These are phyloP conservation scores for Staurois parvus DNA, from an alignment of 2,797 vertebrate genomes.

Conservation along the genomic window DNA sequence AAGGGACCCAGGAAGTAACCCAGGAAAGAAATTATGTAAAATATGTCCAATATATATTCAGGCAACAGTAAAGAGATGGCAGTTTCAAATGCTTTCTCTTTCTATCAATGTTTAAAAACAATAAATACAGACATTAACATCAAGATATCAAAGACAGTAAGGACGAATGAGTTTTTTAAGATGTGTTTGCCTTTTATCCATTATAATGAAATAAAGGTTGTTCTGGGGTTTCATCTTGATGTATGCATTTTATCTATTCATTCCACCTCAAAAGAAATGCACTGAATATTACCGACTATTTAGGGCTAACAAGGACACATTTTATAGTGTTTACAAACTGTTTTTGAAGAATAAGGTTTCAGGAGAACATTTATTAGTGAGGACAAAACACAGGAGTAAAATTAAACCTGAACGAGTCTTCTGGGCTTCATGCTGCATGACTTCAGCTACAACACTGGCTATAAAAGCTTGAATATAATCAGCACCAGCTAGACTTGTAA, in stretches of 20 bases:
- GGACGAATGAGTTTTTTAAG: no score
- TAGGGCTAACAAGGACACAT: not conserved
- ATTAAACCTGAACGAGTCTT: slow-evolving; percentile 30
- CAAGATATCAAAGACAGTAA: no score
- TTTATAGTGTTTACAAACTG: slow-evolving; percentile 13
- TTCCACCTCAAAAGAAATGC: not conserved
- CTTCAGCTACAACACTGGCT: not conserved
- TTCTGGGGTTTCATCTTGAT: not conserved
- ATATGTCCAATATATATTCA: no score
- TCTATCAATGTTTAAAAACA: no score
- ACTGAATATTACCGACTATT: not conserved
- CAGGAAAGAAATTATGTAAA: no score
- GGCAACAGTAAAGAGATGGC: no score
- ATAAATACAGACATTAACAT: no score
- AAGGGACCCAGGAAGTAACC: no score
- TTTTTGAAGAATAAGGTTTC: slow-evolving; percentile 24
- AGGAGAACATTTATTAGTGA: slow-evolving; percentile 36
- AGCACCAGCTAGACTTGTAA: not conserved
- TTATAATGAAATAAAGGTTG: no score
- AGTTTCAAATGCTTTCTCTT: no score
- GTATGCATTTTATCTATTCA: not conserved
- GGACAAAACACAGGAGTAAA: slow-evolving; percentile 37
- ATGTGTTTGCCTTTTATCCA: no score
- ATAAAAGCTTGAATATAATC: not conserved
- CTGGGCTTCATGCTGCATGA: not conserved